Conservation (phyloP, 2,113 vertebrate species). For the Vicugna pacos region DNA sequence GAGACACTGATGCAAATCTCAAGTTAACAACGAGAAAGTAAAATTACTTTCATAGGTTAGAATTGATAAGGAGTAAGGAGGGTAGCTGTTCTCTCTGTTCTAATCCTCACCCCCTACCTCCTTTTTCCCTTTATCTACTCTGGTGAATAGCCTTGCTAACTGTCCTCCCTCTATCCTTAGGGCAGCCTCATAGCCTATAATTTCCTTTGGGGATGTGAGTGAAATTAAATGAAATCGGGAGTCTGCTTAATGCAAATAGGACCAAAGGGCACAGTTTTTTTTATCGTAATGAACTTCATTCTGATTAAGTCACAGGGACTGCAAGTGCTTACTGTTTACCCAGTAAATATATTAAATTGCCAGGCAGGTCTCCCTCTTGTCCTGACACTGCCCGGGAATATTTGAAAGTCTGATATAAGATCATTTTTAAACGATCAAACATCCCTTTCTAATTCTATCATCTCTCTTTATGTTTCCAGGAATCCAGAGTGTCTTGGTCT, state of each 20-base stretch:
- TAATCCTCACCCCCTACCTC: not conserved
- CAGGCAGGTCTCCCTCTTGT: conserved; percentile 56
- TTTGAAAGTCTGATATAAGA: conserved; percentile 75
- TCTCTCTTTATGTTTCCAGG: conserved; percentile 67
- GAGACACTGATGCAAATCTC: conserved; percentile 46
- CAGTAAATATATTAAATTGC: conserved; percentile 76
- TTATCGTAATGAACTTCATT: conserved; percentile 79
- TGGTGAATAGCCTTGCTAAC: conserved; percentile 39
- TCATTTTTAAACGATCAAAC: conserved; percentile 53
- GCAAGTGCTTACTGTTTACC: conserved; percentile 74
- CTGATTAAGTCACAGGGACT: conserved; percentile 74
- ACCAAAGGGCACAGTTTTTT: conserved; percentile 76
- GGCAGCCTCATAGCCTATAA: conserved; percentile 41
- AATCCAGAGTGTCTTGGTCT: conserved; percentile 52
- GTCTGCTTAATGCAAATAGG: conserved; percentile 73
- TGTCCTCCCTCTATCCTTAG: not conserved
- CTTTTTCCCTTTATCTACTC: conserved; percentile 14
- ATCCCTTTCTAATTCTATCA: conserved; percentile 65
- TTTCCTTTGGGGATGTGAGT: conserved; percentile 73
- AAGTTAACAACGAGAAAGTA: conserved; percentile 70
- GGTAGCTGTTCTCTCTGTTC: not conserved
- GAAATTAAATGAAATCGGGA: conserved; percentile 73
- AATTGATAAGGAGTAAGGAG: conserved; percentile 44
- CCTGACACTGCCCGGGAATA: conserved; percentile 58
- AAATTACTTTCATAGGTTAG: conserved; percentile 50